These are phyloP conservation scores for Adelges cooleyi DNA, from an alignment of 1,140 invertebrate genomes.

Conservation along the genomic window DNA sequence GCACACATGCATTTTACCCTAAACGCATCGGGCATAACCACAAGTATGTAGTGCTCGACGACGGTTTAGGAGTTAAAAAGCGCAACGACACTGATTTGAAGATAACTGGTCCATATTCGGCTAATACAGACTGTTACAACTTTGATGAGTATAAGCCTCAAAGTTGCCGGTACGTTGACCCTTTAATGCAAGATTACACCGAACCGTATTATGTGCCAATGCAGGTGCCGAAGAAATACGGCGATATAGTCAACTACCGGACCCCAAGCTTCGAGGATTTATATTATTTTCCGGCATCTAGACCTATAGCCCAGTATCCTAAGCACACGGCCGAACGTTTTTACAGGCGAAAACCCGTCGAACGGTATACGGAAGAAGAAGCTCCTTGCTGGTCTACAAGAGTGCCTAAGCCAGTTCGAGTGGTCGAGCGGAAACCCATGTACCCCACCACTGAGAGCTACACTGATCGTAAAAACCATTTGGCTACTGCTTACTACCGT, in stretches of 20 bases:
- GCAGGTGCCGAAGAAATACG: neutral
- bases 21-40: neutral
- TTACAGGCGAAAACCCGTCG: constrained; percentile 3
- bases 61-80: neutral
- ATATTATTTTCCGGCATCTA: constrained; percentile 12
- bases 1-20: neutral
- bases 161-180: neutral
- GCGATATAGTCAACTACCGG: neutral
- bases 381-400: neutral
- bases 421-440: neutral
- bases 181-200: neutral
- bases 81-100: neutral
- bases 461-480: too few species aligned
- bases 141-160: neutral
- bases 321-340: neutral
- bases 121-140: neutral
- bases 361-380: constrained; percentile 20
- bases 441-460: neutral
- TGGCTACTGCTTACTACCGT: too few species aligned
- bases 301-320: constrained; percentile 1
- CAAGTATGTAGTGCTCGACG: constrained; percentile 2
- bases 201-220: neutral
- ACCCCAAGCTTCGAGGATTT: neutral
- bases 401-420: neutral
- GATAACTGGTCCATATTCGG: neutral